phyloP scores from a whole-genome alignment of 2,797 vertebrate genomes.

The Nannoperca australis region DNA sequence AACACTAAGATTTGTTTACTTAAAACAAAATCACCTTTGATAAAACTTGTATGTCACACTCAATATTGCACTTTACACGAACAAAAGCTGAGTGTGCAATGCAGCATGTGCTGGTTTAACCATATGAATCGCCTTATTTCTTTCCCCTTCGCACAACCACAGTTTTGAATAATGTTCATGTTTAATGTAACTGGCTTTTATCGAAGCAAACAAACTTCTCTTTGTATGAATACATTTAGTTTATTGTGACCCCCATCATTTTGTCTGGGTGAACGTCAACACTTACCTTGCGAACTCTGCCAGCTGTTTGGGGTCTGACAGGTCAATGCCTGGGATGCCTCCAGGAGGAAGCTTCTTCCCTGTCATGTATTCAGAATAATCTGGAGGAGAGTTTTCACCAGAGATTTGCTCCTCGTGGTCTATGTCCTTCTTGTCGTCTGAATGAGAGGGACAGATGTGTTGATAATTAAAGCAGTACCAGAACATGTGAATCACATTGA shows the following conservation, averaged over 20 bases:
- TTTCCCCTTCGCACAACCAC: not conserved
- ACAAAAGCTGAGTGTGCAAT: no score
- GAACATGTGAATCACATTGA: not conserved
- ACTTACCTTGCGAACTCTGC: constrained; percentile 97
- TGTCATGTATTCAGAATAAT: constrained; percentile 99
- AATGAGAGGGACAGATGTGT: constrained; percentile 1
- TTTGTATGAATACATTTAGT: not conserved
- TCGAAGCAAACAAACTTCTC: not conserved
- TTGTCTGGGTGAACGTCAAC: not conserved
- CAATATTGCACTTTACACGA: not conserved
- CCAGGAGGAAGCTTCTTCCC: constrained; percentile 98
- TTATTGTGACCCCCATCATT: not conserved
- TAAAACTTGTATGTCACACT: not conserved
- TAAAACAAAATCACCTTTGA: not conserved
- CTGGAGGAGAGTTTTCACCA: constrained; percentile 96
- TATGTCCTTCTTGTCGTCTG: constrained; percentile 99
- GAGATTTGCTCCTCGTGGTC: constrained; percentile 98
- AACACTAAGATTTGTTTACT: not conserved
- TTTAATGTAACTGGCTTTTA: not conserved
- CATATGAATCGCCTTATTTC: no score
- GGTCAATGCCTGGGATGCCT: constrained; percentile 97
- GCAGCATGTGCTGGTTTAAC: not conserved
- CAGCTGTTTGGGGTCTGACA: constrained; percentile 98
- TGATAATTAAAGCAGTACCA: constrained; percentile 1
- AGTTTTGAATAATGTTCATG: not conserved